Evolutionary conservation across 2,797 vertebrate genomes (phyloP), one percentile per base, ranked within the genome.

Genomic region (Helostoma temminkii): DNA sequence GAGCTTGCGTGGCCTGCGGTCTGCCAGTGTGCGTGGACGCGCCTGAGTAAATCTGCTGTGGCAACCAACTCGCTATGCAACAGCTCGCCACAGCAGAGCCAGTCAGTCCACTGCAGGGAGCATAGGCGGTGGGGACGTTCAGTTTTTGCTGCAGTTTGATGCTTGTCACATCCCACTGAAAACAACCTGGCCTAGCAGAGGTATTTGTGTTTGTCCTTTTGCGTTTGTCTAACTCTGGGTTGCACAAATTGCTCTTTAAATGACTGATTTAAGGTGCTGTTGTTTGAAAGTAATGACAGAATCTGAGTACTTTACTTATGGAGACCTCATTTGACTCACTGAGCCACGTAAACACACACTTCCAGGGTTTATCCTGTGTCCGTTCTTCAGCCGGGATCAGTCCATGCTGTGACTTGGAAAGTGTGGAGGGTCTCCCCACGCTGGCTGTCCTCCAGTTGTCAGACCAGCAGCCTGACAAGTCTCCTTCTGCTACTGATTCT

Each of bases 31-130:
- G 81, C 88, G 88, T 85, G 88, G 78, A 90, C 89, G 90, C 88
- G 89, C 90, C 76, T 81, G 85, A 75, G 82, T 87, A 82, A 80
- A 85, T 87, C 79, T 83, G 86, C 87, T 83, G 81, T 86, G 77
- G 81, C 81, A 81, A 80, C 86, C 76, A 57, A 41, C 57, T 73
- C 64, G 64, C 78, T 30, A 48, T 81, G 87, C 86, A 84, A 78
- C 81, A 66, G 76, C 74, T 78, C 71, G 64, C 64, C 54, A 66
- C 72, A 18, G 49, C 59, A 47, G 36, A 66, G 32, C 39, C 57
- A 26, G 59, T 9, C 34, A 15, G 61, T 24, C 46, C 75, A 15
- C 57, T 78, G 79, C 84, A 52, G 81, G 54, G 14, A 54, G 47
- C 48, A 36, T 0, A 18, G 9, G 5, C 4, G 53, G 43, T 4